phyloP scores from a whole-genome alignment of 2,888 invertebrate genomes.

The Watsonalla binaria region DNA sequence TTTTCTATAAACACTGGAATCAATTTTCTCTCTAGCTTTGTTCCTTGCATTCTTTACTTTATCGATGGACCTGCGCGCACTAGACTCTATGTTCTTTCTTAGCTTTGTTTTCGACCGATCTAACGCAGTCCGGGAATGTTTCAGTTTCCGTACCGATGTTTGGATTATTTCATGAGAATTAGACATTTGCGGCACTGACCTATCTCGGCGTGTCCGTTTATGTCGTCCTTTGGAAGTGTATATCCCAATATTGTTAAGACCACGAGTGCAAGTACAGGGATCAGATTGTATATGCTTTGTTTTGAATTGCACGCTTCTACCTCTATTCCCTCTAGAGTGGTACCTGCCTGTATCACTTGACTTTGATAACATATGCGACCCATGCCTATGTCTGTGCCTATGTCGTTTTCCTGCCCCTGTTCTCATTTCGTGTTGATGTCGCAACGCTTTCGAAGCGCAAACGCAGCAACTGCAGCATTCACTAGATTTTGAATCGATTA shows the following conservation, averaged over 20 bases:
- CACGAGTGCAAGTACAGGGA: slow-evolving; percentile 43
- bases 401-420: slow-evolving; percentile 13
- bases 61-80: slow-evolving; percentile 22
- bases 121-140: slow-evolving; percentile 9
- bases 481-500: slow-evolving; percentile 26
- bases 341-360: slow-evolving; percentile 20
- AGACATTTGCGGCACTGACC: not conserved
- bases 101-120: slow-evolving; percentile 21
- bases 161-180: not conserved
- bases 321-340: slow-evolving; percentile 13
- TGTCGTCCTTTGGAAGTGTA: not conserved
- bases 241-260: slow-evolving; percentile 5
- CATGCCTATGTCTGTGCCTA: slow-evolving; percentile 15
- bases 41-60: slow-evolving; percentile 15
- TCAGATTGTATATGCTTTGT: slow-evolving; percentile 46
- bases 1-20: not conserved
- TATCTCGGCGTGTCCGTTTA: not conserved
- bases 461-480: slow-evolving; percentile 50
- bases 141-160: not conserved
- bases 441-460: slow-evolving; percentile 29
- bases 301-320: slow-evolving; percentile 23
- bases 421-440: slow-evolving; percentile 7
- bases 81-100: slow-evolving; percentile 20
- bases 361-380: slow-evolving; percentile 14
- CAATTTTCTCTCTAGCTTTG: slow-evolving; percentile 14